Percentiles rank a stretch among this genome's conserved stretches.
These are phyloP conservation scores for Diachasmimorpha longicaudata DNA, from an alignment of 1,140 invertebrate species.

Conservation along the genomic window DNA sequence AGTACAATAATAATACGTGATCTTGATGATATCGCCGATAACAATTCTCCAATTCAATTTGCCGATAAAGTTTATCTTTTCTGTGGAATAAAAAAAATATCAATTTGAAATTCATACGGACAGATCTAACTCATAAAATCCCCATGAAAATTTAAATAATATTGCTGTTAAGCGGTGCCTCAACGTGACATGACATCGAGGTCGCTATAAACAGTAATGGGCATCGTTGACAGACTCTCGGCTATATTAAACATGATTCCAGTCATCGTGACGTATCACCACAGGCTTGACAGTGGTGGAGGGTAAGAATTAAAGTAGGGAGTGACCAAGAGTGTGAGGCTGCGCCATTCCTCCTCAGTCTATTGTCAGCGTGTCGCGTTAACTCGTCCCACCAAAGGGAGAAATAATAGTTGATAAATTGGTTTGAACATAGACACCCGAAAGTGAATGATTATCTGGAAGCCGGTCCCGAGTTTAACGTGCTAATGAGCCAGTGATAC, in stretches of 20 bases:
- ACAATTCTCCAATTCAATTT: too few relatives aligned
- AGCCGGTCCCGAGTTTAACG: background rate
- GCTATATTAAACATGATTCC: background rate
- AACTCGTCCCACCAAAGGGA: background rate
- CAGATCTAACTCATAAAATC: too few relatives aligned
- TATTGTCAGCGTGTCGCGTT: background rate
- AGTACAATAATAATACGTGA: too few relatives aligned
- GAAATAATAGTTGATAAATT: background rate
- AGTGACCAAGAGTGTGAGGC: slow-evolving; percentile 4
- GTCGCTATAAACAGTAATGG: background rate
- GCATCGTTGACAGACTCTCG: background rate
- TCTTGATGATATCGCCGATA: too few relatives aligned
- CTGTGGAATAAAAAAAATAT: too few relatives aligned
- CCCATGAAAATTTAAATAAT: background rate
- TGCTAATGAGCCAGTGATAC: background rate
- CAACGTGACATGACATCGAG: background rate
- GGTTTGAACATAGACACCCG: background rate
- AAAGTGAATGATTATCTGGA: background rate
- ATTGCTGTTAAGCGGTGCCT: background rate
- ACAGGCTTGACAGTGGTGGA: background rate
- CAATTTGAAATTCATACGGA: too few relatives aligned
- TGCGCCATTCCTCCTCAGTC: slow-evolving; percentile 3
- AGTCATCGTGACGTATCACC: background rate
- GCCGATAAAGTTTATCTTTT: too few relatives aligned
- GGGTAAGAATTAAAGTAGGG: slow-evolving; percentile 16